Percentiles rank a stretch among this genome's conserved stretches.
Evolutionary conservation across 2,888 invertebrate genomes (phyloP).

Genomic region (Xylophagus ater): DNA sequence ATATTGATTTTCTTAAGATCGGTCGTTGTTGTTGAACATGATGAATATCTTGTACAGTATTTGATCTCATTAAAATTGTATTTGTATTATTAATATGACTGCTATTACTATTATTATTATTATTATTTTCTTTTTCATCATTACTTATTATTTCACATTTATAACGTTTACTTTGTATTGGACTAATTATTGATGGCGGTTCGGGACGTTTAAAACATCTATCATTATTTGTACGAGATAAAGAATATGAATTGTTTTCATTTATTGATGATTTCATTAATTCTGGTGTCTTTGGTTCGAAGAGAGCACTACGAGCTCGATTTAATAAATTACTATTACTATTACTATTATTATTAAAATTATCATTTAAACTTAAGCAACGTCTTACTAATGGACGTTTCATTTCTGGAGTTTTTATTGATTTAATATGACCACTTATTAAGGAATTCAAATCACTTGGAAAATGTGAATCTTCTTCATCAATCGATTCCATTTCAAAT

Average conservation of each 20-base stretch:
- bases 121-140: conserved; percentile 11
- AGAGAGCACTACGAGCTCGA: conserved; percentile 39
- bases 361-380: conserved; percentile 42
- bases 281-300: conserved; percentile 36
- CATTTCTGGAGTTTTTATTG: conserved; percentile 36
- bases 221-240: conserved; percentile 18
- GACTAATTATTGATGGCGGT: conserved; percentile 44
- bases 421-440: conserved; percentile 45
- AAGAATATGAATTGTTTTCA: conserved; percentile 21
- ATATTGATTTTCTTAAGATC: conserved; percentile 51
- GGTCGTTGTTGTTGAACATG: too few species aligned
- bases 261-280: conserved; percentile 23
- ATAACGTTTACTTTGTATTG: conserved; percentile 35
- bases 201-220: conserved; percentile 56
- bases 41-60: too few species aligned
- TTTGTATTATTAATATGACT: conserved; percentile 21
- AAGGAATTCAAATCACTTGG: conserved; percentile 49
- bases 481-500: conserved; percentile 47
- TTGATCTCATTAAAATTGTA: conserved; percentile 17
- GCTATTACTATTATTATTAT: conserved; percentile 1
- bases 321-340: conserved; percentile 27
- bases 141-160: conserved; percentile 34
- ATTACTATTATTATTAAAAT: conserved; percentile 28
- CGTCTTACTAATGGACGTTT: conserved; percentile 41
- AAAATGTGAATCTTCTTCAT: conserved; percentile 38